These are phyloP conservation scores for Nomada fucata DNA, from an alignment of 2,888 invertebrate genomes.

Conservation along the genomic window DNA sequence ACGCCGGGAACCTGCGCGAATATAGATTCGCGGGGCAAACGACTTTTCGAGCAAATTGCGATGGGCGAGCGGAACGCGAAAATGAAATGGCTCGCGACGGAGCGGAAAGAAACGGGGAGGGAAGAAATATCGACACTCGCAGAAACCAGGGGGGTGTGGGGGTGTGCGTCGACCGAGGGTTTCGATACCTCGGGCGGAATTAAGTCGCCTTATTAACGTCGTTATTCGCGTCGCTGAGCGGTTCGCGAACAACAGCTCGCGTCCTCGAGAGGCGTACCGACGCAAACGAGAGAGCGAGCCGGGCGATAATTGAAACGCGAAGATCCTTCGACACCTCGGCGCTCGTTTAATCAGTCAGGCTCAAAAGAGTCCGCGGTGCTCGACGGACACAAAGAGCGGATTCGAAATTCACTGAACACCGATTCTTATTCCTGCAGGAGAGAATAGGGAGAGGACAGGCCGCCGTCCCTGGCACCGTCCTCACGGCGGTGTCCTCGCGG, in stretches of 20 bases:
- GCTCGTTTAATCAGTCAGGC: conserved; percentile 54
- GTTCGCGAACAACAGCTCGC: neutral
- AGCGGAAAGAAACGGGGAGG: neutral
- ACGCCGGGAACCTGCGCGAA: conserved; percentile 16
- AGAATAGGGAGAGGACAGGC: neutral
- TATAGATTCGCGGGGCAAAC: conserved; percentile 50
- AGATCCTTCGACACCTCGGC: conserved; percentile 49
- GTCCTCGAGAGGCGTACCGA: neutral
- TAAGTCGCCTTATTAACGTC: conserved; percentile 19
- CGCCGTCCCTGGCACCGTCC: neutral
- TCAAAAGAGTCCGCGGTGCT: conserved; percentile 49
- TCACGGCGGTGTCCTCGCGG: neutral
- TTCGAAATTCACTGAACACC: conserved; percentile 48
- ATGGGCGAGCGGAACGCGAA: conserved; percentile 27
- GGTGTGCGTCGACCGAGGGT: neutral
- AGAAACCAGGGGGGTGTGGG: neutral
- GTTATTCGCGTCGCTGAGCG: neutral
- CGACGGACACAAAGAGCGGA: neutral
- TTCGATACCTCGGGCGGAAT: conserved; percentile 23
- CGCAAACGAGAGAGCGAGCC: neutral
- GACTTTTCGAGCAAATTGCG: conserved; percentile 37
- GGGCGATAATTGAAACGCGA: conserved; percentile 45
- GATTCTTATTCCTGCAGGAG: conserved; percentile 46
- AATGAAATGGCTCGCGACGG: conserved; percentile 5
- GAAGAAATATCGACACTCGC: neutral